A percentile compares a stretch with the other conserved stretches of the same genome.
phyloP scores from a whole-genome alignment of 2,888 invertebrate species.

The Mycalesis mineus region DNA sequence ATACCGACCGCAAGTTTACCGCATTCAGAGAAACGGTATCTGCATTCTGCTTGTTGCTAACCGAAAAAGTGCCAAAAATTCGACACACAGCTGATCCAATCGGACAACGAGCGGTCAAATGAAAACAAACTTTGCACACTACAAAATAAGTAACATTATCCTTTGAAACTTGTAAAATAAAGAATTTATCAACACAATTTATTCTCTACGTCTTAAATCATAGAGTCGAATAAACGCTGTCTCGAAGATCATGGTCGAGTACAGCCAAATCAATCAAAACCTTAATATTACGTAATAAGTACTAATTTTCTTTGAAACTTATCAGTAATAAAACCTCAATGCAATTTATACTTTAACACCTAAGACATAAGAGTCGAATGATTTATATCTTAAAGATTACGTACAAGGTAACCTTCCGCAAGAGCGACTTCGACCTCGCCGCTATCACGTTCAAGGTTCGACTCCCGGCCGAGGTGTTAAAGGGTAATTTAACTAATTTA shows the following conservation, averaged over 20 bases:
- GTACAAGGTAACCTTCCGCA: constrained; percentile 53
- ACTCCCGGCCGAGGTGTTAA: constrained; percentile 30
- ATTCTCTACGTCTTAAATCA: neutral
- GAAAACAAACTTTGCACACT: neutral
- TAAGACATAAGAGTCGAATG: neutral
- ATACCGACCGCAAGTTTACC: neutral
- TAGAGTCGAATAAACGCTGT: neutral
- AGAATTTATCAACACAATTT: neutral
- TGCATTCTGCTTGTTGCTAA: constrained; percentile 34
- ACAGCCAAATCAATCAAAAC: neutral
- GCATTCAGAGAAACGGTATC: constrained; percentile 6
- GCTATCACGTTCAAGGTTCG: constrained; percentile 69
- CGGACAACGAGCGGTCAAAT: constrained; percentile 9
- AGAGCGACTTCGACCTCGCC: constrained; percentile 53
- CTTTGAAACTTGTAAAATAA: neutral
- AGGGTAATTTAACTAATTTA: constrained; percentile 9
- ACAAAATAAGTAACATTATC: neutral
- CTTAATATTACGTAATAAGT: neutral
- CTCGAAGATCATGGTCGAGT: no score
- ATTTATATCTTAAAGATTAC: neutral
- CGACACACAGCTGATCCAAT: constrained; percentile 35
- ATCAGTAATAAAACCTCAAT: neutral
- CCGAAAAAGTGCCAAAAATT: constrained; percentile 39
- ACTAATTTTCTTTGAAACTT: neutral
- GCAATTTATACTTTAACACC: neutral